Evolutionary conservation across 2,113 vertebrate genomes (phyloP).

Genomic region (Mesembrinibis cayennensis): DNA sequence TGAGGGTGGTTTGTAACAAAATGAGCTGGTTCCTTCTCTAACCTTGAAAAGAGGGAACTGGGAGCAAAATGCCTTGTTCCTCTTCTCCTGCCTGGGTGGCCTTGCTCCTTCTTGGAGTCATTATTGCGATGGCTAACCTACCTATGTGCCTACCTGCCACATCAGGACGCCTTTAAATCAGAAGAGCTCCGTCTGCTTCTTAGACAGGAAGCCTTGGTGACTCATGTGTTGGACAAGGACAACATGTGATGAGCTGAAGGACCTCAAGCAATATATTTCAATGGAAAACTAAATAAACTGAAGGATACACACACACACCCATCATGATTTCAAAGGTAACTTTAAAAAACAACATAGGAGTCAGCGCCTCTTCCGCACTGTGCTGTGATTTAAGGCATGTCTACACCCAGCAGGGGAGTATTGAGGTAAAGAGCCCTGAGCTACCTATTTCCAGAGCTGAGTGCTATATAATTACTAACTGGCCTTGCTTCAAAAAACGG

Average conservation of each 20-base stretch:
- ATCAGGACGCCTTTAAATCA: background rate
- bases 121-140: background rate
- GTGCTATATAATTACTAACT: background rate
- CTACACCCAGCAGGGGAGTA: background rate
- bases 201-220: background rate
- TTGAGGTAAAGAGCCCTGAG: background rate
- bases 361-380: background rate
- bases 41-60: background rate
- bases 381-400: background rate
- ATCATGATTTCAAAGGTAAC: background rate
- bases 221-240: background rate
- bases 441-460: slow-evolving; percentile 3
- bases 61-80: background rate
- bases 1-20: background rate
- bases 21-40: background rate
- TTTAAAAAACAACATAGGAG: background rate
- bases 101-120: background rate
- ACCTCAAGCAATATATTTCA: slow-evolving; percentile 10
- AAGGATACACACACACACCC: background rate
- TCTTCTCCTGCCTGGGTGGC: background rate
- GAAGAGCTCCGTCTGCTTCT: background rate
- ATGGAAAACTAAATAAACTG: background rate
- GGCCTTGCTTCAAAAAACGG: background rate
- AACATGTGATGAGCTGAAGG: background rate
- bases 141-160: background rate